Evolutionary conservation across 2,113 vertebrate genomes (phyloP).

Genomic region (Chamaetylas fuelleborni): DNA sequence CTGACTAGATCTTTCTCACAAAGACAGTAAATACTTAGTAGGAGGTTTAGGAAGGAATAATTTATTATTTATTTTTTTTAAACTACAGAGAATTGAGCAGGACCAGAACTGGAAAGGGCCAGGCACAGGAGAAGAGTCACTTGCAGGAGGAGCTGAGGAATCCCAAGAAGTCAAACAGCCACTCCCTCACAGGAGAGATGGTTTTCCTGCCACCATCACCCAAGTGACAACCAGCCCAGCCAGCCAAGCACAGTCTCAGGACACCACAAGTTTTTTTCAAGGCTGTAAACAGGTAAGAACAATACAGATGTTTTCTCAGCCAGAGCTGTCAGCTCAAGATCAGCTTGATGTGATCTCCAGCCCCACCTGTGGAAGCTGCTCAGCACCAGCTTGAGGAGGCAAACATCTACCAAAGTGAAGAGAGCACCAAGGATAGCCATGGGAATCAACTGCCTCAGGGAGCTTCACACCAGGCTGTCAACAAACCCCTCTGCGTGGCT

Average conservation of each 20-base stretch:
- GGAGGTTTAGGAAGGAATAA: neutral
- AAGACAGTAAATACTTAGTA: neutral
- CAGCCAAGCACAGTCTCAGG: neutral
- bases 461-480: neutral
- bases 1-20: neutral
- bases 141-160: neutral
- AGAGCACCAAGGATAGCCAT: neutral
- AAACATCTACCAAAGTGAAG: neutral
- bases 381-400: neutral
- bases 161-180: neutral
- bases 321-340: neutral
- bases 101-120: neutral
- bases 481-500: accelerated
- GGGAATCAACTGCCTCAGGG: neutral
- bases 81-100: neutral
- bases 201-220: neutral
- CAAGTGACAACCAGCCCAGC: neutral
- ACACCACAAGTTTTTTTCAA: neutral
- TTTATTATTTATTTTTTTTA: neutral
- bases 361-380: neutral
- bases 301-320: neutral
- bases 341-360: neutral
- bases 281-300: neutral
- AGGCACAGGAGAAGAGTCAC: neutral
- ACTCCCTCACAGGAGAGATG: neutral